A percentile compares a stretch with the other conserved stretches of the same genome.
Conservation (phyloP, 2,113 vertebrate genomes). For the Dissostichus mawsoni region DNA sequence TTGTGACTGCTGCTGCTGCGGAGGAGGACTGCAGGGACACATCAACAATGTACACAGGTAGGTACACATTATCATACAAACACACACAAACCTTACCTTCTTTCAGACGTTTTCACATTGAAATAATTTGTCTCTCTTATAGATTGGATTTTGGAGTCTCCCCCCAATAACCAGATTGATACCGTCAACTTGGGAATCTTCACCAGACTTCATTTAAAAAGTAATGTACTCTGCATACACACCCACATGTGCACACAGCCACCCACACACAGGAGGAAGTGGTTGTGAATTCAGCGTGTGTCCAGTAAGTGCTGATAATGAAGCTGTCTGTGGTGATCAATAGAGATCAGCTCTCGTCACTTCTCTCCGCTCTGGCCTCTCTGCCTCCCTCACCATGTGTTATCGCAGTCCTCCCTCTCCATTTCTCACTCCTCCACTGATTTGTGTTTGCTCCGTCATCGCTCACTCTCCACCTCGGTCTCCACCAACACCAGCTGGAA, state of each 20-base stretch:
- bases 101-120: not conserved
- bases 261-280: constrained; percentile 44
- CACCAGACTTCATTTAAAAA: not conserved
- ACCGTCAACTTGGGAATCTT: constrained; percentile 5
- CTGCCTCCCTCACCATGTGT: constrained; percentile 40
- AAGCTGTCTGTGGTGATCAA: constrained; percentile 81
- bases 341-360: constrained; percentile 73
- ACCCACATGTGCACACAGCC: constrained; percentile 41
- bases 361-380: constrained; percentile 53
- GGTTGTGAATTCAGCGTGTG: constrained; percentile 66
- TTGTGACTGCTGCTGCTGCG: not conserved
- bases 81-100: not conserved
- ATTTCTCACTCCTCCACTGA: constrained; percentile 36
- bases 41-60: not conserved
- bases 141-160: constrained; percentile 8
- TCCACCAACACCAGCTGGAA: constrained; percentile 6
- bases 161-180: not conserved
- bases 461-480: constrained; percentile 42
- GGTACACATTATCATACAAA: not conserved
- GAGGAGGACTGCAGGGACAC: not conserved
- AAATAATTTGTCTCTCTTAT: not conserved
- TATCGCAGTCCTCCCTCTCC: constrained; percentile 58
- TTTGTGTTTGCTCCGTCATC: constrained; percentile 50
- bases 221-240: constrained; percentile 9
- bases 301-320: constrained; percentile 78